A percentile compares a stretch with the other conserved stretches of the same genome.
phyloP scores from a whole-genome alignment of 2,888 invertebrate genomes.

The Sinodicranocentrus sp. region DNA sequence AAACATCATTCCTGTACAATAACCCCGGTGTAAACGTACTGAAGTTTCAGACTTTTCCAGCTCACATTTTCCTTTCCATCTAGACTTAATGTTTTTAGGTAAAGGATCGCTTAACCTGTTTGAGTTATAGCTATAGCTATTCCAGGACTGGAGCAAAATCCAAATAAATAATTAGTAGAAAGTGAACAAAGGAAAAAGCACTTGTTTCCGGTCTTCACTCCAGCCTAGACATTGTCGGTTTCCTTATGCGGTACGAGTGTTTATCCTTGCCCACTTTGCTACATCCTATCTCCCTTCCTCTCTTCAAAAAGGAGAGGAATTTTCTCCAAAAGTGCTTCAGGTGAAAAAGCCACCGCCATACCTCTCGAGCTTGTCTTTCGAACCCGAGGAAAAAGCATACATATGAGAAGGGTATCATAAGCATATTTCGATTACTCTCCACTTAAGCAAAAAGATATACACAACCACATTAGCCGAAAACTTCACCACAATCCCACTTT shows the following conservation, averaged over 20 bases:
- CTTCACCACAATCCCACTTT: background rate
- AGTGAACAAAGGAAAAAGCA: background rate
- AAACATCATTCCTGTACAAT: background rate
- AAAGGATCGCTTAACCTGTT: background rate
- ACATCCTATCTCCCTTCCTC: background rate
- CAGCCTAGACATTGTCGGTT: too few species aligned
- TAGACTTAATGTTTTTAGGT: background rate
- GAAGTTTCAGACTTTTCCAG: background rate
- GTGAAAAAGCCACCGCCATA: too few species aligned
- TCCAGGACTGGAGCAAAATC: background rate
- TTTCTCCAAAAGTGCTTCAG: background rate
- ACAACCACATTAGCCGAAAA: background rate
- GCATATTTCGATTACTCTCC: background rate
- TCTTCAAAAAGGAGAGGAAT: background rate
- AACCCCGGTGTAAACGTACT: too few species aligned
- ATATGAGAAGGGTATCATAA: background rate
- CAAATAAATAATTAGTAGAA: conserved; percentile 43
- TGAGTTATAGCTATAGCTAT: background rate
- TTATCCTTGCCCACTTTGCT: too few species aligned
- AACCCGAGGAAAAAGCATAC: background rate
- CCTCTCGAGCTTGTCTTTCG: too few species aligned
- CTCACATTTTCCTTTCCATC: background rate
- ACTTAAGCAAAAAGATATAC: background rate
- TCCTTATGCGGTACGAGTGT: too few species aligned
- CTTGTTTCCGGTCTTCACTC: conserved; percentile 26